Evolutionary conservation across 2,797 vertebrate species (phyloP).

Genomic region (Peromyscus melanophrys): DNA sequence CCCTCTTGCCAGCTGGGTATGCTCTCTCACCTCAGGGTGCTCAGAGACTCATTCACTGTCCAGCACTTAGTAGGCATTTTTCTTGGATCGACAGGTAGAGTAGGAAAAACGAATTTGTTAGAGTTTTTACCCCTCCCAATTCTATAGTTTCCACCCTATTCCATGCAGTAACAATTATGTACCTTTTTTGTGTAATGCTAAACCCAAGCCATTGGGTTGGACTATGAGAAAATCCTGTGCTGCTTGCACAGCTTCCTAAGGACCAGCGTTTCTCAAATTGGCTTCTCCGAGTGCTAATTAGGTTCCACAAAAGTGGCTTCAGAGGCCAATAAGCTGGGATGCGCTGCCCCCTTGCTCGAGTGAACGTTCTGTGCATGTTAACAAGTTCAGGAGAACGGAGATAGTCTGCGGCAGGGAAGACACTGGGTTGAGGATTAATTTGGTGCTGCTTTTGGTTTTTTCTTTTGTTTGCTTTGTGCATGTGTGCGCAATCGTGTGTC

Average conservation of each 20-base stretch:
- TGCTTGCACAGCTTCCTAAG: background rate
- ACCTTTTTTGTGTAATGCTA: background rate
- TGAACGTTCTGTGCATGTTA: background rate
- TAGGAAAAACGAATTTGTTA: background rate
- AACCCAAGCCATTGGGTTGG: background rate
- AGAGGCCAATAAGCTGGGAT: conserved; percentile 9
- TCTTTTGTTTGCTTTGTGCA: background rate
- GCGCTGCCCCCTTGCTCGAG: background rate
- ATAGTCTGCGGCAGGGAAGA: background rate
- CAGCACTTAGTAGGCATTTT: background rate
- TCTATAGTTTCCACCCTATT: background rate
- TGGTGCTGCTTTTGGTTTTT: background rate
- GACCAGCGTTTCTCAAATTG: background rate
- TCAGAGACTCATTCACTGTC: background rate
- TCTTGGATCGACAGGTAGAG: background rate
- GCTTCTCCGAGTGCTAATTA: conserved; percentile 56
- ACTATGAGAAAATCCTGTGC: background rate
- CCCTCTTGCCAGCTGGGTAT: background rate
- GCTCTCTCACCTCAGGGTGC: background rate
- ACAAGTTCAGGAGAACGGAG: conserved; percentile 9
- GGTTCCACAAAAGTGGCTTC: conserved; percentile 7
- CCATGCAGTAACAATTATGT: background rate
- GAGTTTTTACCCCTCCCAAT: background rate
- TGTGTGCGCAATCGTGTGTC: background rate
- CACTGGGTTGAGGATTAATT: conserved; percentile 13